Evolutionary conservation across 2,113 vertebrate species (phyloP), one percentile per base, ranked within the genome.

Genomic region (Azemiops feae): DNA sequence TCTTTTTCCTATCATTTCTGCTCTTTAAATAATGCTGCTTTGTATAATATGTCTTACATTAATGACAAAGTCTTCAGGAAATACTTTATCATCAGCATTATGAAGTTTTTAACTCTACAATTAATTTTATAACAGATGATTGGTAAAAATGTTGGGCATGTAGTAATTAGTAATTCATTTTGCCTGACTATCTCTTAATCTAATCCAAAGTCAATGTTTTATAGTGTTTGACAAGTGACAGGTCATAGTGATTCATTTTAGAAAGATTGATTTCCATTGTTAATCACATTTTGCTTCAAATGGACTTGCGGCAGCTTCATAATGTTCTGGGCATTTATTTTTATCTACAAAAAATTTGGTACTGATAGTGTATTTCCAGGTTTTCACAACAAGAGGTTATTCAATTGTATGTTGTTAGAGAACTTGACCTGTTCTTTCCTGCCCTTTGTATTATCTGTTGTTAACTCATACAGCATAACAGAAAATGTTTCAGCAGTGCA

Each of bases 371-470:
- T 22, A 81, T 18, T 22, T 91, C 81, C 30, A 87, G 10, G 30
- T 18, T 58, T 88, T 88, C 47, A 69, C 57, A 92, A 88, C 86
- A 88, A 69, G 22, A 22, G 3, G 8, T 91, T 91, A 86, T 39
- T 58, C 39, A 45, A 18, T 53, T 25, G 50, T 57, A 25, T 58
- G 9, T 12, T 90, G 11, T 20, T 54, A 18, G 52, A 88, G 39
- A 92, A 81, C 30, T 50, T 74, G 18, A 81, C 47, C 81, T 90
- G 74, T 86, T 94, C 1, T 0, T 43, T 93, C 54, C 91, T 91
- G 93, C 94, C 81, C 95, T 95, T 95, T 95, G 92, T 64, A 53
- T 69, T 58, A 57, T 3, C 91, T 93, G 45, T 94, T 88, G 86
- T 88, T 92, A 47, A 14, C 43, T 94, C 85, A 91, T 92, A 94